These are phyloP conservation scores for Isoperla grammatica DNA, from an alignment of 2,888 invertebrate genomes.

Conservation along the genomic window DNA sequence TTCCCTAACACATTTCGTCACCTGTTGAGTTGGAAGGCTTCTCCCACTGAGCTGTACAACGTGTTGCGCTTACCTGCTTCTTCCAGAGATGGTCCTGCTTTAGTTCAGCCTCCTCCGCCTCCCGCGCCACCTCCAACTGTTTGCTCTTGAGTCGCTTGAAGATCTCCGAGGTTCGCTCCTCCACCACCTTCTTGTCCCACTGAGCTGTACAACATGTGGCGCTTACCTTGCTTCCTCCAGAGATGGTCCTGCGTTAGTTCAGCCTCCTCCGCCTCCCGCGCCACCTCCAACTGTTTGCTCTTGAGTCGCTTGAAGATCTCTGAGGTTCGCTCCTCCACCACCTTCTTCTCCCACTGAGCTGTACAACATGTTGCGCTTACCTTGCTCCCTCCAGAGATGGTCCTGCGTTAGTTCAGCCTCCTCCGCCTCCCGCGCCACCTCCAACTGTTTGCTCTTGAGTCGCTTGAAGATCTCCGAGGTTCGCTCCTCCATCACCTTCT, in stretches of 20 bases:
- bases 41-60: too few species aligned
- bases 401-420: constrained; percentile 55
- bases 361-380: constrained; percentile 39
- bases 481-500: constrained; percentile 58
- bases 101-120: constrained; percentile 55
- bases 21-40: too few species aligned
- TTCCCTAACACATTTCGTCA: too few species aligned
- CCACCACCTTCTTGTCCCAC: constrained; percentile 62
- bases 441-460: constrained; percentile 53
- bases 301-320: constrained; percentile 57
- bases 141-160: constrained; percentile 55
- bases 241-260: constrained; percentile 54
- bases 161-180: constrained; percentile 59
- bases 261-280: constrained; percentile 54
- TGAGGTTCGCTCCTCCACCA: constrained; percentile 58
- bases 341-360: constrained; percentile 55
- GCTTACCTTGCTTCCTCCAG: constrained; percentile 60
- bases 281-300: constrained; percentile 51
- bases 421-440: constrained; percentile 52
- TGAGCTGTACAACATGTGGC: not conserved
- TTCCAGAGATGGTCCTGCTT: constrained; percentile 59
- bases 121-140: constrained; percentile 50
- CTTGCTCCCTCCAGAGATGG: constrained; percentile 60
- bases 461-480: constrained; percentile 58
- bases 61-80: too few species aligned